Base-by-base conservation (phyloP, 2,113 vertebrate genomes). In the Nannobrachium achirus region DNA sequence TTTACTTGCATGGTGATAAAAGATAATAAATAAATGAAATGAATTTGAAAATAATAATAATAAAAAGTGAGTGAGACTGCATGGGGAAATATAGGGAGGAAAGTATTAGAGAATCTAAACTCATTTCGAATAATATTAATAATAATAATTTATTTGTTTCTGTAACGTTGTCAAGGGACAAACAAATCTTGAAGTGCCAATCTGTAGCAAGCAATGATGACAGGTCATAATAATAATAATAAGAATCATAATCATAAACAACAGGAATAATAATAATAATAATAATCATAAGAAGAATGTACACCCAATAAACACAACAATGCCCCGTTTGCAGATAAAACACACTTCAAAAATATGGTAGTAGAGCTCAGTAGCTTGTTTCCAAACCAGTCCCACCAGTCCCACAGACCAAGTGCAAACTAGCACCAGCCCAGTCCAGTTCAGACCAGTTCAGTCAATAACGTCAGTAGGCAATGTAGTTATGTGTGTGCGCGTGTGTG, bases 271-370 rank as follows among this genome's bases (percentile, higher is more conserved):
- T 69, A 67, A 66, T 56, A 82, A 77, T 60, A 85, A 84, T 82
- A 76, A 78, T 81, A 81, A 79, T 86, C 52, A 74, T 77, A 91
- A 90, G 86, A 88, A 87, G 84, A 90, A 83, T 89, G 75, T 93
- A 90, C 89, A 88, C 85, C 87, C 89, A 85, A 89, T 88, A 87
- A 90, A 93, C 91, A 88, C 93, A 94, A 88, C 93, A 94, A 95
- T 93, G 90, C 92, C 94, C 92, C 88, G 91, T 84, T 86, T 92
- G 81, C 84, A 88, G 77, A 81, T 59, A 84, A 87, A 88, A 86
- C 75, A 91, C 91, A 93, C 92, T 92, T 94, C 92, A 90, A 93
- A n/a, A 89, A 92, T 85, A 20, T 71, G 82, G 89, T 89, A 89
- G 89, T 89, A 89, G 88, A 91, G 88, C 91, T 89, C 87, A 93